Percentiles rank a stretch among this genome's conserved stretches.
Conservation (phyloP, 1,140 invertebrate genomes). For the Drosophila pallidifrons region DNA sequence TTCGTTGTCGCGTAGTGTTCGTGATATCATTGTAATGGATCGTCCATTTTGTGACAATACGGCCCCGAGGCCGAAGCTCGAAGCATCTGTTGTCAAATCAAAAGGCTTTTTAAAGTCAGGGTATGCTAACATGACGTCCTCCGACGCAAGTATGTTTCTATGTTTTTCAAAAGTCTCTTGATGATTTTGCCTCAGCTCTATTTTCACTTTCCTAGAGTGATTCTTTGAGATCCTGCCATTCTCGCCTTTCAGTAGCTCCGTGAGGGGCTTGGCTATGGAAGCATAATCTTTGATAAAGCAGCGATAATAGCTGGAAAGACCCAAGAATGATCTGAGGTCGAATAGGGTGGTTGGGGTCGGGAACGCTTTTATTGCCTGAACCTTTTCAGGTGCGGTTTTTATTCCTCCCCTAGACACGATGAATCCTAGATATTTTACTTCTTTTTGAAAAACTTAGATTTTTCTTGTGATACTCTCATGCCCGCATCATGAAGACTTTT, state of each 20-base stretch:
- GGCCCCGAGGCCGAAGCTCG: constrained; percentile 15
- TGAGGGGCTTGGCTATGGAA: too few species aligned
- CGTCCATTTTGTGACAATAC: constrained; percentile 20
- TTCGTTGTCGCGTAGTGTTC: constrained; percentile 14
- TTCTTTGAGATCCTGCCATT: too few species aligned
- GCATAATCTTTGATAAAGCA: too few species aligned
- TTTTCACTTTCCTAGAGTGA: too few species aligned
- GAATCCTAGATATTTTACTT: constrained; percentile 25
- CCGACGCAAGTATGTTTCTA: constrained; percentile 26
- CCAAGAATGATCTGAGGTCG: too few species aligned
- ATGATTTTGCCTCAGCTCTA: too few species aligned
- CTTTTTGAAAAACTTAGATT: constrained; percentile 17
- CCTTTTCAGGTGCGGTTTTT: constrained; percentile 26
- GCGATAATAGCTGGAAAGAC: too few species aligned
- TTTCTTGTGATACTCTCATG: constrained; percentile 25
- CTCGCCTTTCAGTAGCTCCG: too few species aligned
- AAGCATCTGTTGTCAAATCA: constrained; percentile 33
- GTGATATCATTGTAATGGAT: constrained; percentile 32
- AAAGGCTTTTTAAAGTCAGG: constrained; percentile 29
- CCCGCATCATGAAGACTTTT: constrained; percentile 18
- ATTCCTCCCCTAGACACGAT: constrained; percentile 9
- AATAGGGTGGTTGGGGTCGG: too few species aligned
- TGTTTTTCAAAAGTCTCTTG: constrained; percentile 7
- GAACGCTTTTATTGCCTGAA: too few species aligned
- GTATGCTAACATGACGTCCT: constrained; percentile 32